Percentiles rank a stretch among this genome's conserved stretches.
Conservation (phyloP, 2,113 vertebrate species). For the Brevimyrus niger region DNA sequence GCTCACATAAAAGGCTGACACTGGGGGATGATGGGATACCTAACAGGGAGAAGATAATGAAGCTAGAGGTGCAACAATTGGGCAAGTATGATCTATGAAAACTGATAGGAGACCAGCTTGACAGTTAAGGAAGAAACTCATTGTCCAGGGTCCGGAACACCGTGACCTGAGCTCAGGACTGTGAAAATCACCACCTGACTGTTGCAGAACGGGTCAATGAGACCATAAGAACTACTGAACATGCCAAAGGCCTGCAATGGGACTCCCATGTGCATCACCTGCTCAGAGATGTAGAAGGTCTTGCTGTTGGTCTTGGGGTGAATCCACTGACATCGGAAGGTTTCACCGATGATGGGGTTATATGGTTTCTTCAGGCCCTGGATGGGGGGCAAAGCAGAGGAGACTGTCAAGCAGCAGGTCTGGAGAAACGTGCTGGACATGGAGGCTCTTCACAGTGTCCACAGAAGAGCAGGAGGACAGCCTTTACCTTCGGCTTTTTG, state of each 20-base stretch:
- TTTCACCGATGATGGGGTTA: conserved; percentile 97
- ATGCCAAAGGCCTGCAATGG: not conserved
- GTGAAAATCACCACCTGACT: not conserved
- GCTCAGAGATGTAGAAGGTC: conserved; percentile 95
- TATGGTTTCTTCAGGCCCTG: conserved; percentile 98
- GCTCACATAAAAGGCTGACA: conserved; percentile 96
- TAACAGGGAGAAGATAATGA: conserved; percentile 34
- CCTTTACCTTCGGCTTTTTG: conserved; percentile 90
- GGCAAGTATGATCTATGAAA: not conserved
- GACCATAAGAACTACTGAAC: not conserved
- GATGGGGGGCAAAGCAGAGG: not conserved
- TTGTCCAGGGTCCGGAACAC: not conserved
- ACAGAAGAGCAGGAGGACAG: too few relatives aligned
- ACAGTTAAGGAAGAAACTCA: not conserved
- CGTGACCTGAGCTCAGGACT: not conserved
- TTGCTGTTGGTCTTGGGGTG: conserved; percentile 92
- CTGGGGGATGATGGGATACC: conserved; percentile 96
- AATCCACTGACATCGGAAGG: conserved; percentile 92
- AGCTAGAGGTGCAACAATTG: not conserved
- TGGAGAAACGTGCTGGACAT: not conserved
- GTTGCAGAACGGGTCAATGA: not conserved
- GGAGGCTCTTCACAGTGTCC: not conserved
- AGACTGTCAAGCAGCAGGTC: not conserved
- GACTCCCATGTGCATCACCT: conserved; percentile 59
- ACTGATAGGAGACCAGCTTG: not conserved